A percentile compares a stretch with the other conserved stretches of the same genome.
Conservation (phyloP, 2,888 invertebrate genomes). For the Griposia aprilina region DNA sequence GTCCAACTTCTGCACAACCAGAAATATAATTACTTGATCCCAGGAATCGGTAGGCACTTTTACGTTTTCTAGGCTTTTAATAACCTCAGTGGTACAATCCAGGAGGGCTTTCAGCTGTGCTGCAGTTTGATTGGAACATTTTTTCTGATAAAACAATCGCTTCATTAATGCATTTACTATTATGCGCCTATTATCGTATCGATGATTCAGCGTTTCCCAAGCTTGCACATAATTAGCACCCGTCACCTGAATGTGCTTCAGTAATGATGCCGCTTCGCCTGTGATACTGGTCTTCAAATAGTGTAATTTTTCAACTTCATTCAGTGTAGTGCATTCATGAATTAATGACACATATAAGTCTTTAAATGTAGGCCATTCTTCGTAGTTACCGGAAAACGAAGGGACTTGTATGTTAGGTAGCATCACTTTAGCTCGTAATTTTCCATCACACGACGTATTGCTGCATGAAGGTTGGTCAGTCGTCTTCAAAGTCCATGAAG, state of each 20-base stretch:
- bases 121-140: constrained; percentile 1
- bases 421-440: constrained; percentile 4
- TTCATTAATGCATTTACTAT: constrained; percentile 22
- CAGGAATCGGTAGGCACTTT: constrained; percentile 14
- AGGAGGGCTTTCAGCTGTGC: background rate
- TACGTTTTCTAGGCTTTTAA: constrained; percentile 24
- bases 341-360: constrained; percentile 55
- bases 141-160: constrained; percentile 15
- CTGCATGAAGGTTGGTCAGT: background rate
- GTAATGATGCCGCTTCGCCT: constrained; percentile 49
- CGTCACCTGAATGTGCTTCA: constrained; percentile 45
- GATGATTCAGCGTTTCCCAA: constrained; percentile 38
- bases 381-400: constrained; percentile 39
- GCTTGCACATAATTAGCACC: constrained; percentile 45
- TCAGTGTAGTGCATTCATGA: constrained; percentile 42
- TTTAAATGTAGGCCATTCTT: constrained; percentile 44
- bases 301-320: constrained; percentile 55
- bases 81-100: constrained; percentile 8
- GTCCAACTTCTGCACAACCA: constrained; percentile 35
- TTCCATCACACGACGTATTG: constrained; percentile 1
- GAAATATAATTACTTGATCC: constrained; percentile 35
- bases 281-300: constrained; percentile 54
- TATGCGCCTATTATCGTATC: constrained; percentile 18
- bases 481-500: background rate
- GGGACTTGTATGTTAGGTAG: constrained; percentile 42